phyloP scores from a whole-genome alignment of 2,113 vertebrate species.

The Tetrax tetrax region DNA sequence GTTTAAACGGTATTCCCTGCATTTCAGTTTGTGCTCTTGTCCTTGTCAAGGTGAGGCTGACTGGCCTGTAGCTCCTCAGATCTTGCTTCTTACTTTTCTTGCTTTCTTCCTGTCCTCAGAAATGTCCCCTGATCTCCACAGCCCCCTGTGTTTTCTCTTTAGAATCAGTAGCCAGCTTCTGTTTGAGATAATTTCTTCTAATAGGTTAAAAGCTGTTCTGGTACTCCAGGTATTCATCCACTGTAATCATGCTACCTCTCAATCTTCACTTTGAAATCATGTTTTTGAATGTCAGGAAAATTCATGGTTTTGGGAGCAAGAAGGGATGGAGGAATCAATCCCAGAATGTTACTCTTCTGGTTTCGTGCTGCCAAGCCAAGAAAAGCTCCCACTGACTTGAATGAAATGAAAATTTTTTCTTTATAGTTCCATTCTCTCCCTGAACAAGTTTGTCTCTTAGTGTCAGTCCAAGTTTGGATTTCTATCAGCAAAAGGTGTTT shows the following conservation, averaged over 20 bases:
- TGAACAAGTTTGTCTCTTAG: background rate
- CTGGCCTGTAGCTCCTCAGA: background rate
- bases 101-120: background rate
- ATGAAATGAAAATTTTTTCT: background rate
- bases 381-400: background rate
- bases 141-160: background rate
- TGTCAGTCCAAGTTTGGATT: background rate
- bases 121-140: background rate
- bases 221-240: background rate
- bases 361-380: background rate
- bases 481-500: background rate
- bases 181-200: background rate
- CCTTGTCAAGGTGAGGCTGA: background rate
- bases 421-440: background rate
- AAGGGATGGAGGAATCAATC: background rate
- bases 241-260: background rate
- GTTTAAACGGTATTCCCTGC: background rate
- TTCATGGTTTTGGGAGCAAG: background rate
- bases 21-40: background rate
- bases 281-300: background rate
- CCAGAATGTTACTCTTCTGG: background rate
- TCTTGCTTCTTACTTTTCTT: background rate
- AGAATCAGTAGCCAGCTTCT: background rate
- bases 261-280: background rate
- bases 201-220: background rate